phyloP scores from a whole-genome alignment of 37 sponge, comb jelly and placozoan genomes.

The Eunapius fragilis region DNA sequence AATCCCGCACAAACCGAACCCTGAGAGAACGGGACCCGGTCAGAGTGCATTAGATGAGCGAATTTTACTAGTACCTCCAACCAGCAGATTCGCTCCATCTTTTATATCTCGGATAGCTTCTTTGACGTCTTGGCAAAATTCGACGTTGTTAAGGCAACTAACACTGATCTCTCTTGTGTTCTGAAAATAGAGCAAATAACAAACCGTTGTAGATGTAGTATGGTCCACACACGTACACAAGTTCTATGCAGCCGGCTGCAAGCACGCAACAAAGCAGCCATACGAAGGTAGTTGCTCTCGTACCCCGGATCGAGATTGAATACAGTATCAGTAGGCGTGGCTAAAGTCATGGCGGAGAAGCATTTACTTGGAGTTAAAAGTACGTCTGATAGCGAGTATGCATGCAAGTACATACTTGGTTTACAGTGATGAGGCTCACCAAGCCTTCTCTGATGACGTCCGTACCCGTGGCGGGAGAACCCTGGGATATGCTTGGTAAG shows the following conservation, averaged over 20 bases:
- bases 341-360: not conserved
- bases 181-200: not conserved
- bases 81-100: slow-evolving; percentile 79
- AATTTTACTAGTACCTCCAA: slow-evolving; percentile 69
- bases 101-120: slow-evolving; percentile 78
- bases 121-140: slow-evolving; percentile 67
- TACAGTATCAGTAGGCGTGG: not conserved
- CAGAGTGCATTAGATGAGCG: not conserved
- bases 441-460: slow-evolving; percentile 52
- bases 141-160: not conserved
- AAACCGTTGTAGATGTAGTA: not conserved
- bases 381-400: not conserved
- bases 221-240: not conserved
- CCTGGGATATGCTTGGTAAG: slow-evolving; percentile 69
- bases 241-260: not conserved
- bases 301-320: not conserved
- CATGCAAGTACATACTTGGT: not conserved
- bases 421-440: slow-evolving; percentile 73
- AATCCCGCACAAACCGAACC: slow-evolving; percentile 91
- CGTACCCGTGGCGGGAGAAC: slow-evolving; percentile 41
- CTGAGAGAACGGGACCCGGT: not conserved
- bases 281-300: not conserved
- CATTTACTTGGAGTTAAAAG: not conserved
- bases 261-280: not conserved
- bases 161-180: slow-evolving; percentile 4